Evolutionary conservation across 2,797 vertebrate species (phyloP), one percentile per base, ranked within the genome.

Genomic region (Buceros bicornis): DNA sequence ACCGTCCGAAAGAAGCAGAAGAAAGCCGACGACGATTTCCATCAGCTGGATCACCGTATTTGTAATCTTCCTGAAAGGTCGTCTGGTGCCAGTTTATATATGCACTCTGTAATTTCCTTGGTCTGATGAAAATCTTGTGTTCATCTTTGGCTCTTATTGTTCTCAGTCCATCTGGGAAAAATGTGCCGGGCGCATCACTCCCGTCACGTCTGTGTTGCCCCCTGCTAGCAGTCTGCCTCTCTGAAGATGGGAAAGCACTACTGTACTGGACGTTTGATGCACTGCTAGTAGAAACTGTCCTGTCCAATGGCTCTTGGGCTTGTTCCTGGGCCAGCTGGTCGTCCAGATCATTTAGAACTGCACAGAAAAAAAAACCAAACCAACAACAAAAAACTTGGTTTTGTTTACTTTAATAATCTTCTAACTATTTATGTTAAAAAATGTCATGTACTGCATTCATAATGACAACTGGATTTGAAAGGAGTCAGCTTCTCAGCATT

Each of bases 271-370:
- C 25, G 62, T 81, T 94, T 29, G 95, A 87, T 82, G 72, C 57
- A 29, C 74, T 91, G 90, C 87, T 78, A 40, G 82, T 45, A 60
- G 97, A 56, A 26, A 25, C 12, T 42, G 73, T 90, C 61, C 76
- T 81, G 24, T 93, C 97, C 78, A 70, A 24, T 22, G 71, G 51
- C 29, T 95, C 94, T 70, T 92, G 65, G 58, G 73, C 93, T 89
- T 98, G 98, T 78, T 98, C 98, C 95, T 97, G 97, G 73, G 97
- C 98, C 95, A 98, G 96, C 73, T 96, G 98, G 90, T 97, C 97
- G 86, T 98, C 98, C 96, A 98, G 94, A 82, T 98, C 98, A 91
- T 96, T 98, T 96, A 98, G 94, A 97, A 98, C 98, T 98, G 57
- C 93, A 95, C 58, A 67, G 21, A 53, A 24, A 13, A 15, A 40